phyloP scores from a whole-genome alignment of 2,888 invertebrate genomes.

The Corbicula japonica region DNA sequence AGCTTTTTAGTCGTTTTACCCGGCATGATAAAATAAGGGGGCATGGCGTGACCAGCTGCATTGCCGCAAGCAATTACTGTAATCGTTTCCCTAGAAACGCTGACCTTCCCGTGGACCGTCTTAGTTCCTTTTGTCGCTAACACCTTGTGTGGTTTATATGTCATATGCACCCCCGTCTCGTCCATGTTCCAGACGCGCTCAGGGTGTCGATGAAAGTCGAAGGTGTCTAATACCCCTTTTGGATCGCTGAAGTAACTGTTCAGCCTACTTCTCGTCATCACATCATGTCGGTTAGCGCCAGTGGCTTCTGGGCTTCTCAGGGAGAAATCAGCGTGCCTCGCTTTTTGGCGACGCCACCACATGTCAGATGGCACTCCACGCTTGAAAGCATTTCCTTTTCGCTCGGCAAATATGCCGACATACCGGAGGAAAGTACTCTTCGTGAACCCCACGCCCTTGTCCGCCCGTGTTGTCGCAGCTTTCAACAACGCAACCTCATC shows the following conservation, averaged over 20 bases:
- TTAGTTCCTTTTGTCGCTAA: too few relatives aligned
- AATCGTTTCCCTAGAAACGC: too few relatives aligned
- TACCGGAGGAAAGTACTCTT: conserved; percentile 1
- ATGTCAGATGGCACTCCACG: conserved; percentile 4
- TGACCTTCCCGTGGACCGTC: too few relatives aligned
- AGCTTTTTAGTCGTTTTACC: too few relatives aligned
- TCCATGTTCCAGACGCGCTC: too few relatives aligned
- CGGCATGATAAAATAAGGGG: too few relatives aligned
- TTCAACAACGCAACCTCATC: not conserved
- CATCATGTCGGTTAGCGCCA: conserved; percentile 2
- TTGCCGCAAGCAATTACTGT: too few relatives aligned
- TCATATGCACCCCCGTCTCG: too few relatives aligned
- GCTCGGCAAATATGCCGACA: conserved; percentile 1
- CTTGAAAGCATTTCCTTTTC: not conserved
- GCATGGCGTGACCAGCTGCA: too few relatives aligned
- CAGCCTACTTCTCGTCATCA: too few relatives aligned
- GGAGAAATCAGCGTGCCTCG: conserved; percentile 1
- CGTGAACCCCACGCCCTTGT: not conserved
- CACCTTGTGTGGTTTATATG: too few relatives aligned
- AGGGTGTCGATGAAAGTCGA: too few relatives aligned
- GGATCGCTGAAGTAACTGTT: conserved; percentile 1
- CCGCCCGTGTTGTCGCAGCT: conserved; percentile 5
- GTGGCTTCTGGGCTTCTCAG: not conserved
- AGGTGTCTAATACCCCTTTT: conserved; percentile 1
- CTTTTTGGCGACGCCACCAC: conserved; percentile 1